phyloP scores from a whole-genome alignment of 1,140 invertebrate genomes.

The Brachionus plicatilis region DNA sequence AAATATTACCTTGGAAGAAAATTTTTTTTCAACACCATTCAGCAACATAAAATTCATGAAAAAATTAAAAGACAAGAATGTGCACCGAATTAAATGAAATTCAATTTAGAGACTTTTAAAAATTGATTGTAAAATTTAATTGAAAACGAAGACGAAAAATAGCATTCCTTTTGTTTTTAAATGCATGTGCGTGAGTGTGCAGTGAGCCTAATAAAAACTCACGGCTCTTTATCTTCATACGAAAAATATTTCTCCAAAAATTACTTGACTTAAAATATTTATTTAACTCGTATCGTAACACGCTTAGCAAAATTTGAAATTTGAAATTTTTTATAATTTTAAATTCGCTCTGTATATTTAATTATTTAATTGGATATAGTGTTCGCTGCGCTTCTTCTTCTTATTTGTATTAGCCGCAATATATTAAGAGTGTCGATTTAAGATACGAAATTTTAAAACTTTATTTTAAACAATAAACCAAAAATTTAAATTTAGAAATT shows the following conservation, averaged over 20 bases:
- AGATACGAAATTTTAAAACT: constrained; percentile 25
- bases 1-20: background rate
- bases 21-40: background rate
- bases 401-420: background rate
- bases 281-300: constrained; percentile 20
- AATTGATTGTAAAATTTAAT: background rate
- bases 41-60: background rate
- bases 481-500: constrained; percentile 21
- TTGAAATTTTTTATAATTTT: constrained; percentile 4
- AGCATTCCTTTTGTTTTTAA: background rate
- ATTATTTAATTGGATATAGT: background rate
- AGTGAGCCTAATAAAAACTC: background rate
- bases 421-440: constrained; percentile 15
- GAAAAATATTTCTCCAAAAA: background rate
- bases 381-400: constrained; percentile 20
- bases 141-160: background rate
- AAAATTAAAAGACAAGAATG: background rate
- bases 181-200: background rate
- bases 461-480: constrained; percentile 11
- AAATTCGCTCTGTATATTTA: background rate
- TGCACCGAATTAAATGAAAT: background rate
- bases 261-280: background rate
- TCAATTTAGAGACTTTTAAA: background rate
- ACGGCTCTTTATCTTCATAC: background rate
- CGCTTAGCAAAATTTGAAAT: constrained; percentile 6